These are phyloP conservation scores for Coelopa pilipes DNA, from an alignment of 2,888 invertebrate genomes.

Conservation along the genomic window DNA sequence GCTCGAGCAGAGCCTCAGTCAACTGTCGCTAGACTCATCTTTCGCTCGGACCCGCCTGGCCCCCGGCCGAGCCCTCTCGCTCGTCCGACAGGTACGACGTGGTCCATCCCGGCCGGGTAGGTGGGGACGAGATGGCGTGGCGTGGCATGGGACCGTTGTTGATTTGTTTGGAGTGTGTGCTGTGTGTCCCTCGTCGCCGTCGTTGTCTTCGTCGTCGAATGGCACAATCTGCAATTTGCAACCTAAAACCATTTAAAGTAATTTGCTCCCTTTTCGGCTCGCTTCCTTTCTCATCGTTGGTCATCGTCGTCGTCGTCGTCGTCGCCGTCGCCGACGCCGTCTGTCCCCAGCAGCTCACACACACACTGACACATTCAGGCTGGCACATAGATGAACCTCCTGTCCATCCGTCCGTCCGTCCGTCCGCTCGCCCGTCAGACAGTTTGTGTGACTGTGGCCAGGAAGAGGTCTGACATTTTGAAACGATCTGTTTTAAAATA, in stretches of 20 bases:
- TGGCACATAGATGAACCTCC: conserved; percentile 13
- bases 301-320: too few relatives aligned
- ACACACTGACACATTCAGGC: conserved; percentile 2
- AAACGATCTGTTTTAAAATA: conserved; percentile 35
- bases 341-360: conserved; percentile 19
- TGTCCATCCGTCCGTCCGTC: neutral
- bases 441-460: conserved; percentile 25
- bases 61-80: neutral
- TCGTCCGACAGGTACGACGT: neutral
- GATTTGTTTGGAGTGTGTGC: neutral
- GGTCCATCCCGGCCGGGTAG: too few relatives aligned
- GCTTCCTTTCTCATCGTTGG: neutral
- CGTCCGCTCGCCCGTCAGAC: conserved; percentile 1
- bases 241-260: conserved; percentile 62
- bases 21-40: conserved; percentile 32
- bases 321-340: too few relatives aligned
- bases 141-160: neutral
- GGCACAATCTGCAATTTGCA: conserved; percentile 61
- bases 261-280: conserved; percentile 52
- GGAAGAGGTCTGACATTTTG: conserved; percentile 39
- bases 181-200: neutral
- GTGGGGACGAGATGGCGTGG: too few relatives aligned
- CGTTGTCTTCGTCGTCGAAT: conserved; percentile 43
- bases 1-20: conserved; percentile 11
- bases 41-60: neutral